Percentiles rank a stretch among this genome's conserved stretches.
phyloP scores from a whole-genome alignment of 2,113 vertebrate species.

The Brachypteracias leptosomus region DNA sequence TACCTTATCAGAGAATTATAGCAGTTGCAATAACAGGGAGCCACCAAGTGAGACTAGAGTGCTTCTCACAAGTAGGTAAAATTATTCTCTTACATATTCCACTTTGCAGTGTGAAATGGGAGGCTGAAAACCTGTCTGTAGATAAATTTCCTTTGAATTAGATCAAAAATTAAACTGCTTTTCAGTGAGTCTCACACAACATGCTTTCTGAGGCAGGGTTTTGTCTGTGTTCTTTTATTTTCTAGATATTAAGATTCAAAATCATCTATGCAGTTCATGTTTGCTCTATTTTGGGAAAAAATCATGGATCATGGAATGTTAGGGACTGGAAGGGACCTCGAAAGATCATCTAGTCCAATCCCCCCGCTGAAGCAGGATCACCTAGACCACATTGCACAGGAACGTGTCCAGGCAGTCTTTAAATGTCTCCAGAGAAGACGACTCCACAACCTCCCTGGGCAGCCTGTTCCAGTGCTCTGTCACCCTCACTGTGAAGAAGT shows the following conservation, averaged over 20 bases:
- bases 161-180: not conserved
- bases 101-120: not conserved
- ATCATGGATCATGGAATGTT: too few species aligned
- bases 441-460: too few species aligned
- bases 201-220: not conserved
- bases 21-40: not conserved
- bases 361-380: too few species aligned
- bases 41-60: not conserved
- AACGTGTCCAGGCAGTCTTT: too few species aligned
- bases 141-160: not conserved
- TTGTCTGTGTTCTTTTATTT: not conserved
- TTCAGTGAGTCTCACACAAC: not conserved
- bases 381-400: too few species aligned
- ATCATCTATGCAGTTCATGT: not conserved
- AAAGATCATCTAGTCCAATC: too few species aligned
- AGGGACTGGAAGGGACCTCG: too few species aligned
- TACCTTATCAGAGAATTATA: not conserved
- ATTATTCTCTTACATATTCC: not conserved
- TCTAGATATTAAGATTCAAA: not conserved
- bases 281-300: not conserved
- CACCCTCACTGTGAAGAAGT: too few species aligned
- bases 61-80: not conserved
- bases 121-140: not conserved
- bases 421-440: too few species aligned
- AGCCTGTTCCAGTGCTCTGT: too few species aligned